These are phyloP conservation scores for Lasioglossum baleicum DNA, from an alignment of 1,140 invertebrate species.

Conservation along the genomic window DNA sequence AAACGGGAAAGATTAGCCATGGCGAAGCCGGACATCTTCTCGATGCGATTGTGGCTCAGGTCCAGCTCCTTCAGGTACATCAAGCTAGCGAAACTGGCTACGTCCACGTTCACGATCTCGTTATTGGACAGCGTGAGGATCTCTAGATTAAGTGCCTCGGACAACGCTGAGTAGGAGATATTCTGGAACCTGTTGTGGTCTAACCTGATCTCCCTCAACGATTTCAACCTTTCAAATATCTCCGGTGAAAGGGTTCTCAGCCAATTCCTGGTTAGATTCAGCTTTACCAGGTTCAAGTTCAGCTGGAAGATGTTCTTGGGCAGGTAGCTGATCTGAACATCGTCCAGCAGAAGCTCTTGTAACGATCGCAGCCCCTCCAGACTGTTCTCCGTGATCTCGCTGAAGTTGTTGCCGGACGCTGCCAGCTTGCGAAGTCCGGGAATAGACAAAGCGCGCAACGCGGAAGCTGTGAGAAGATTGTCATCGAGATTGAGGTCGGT, in stretches of 20 bases:
- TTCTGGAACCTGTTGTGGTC: conserved; percentile 86
- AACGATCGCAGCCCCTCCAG: conserved; percentile 88
- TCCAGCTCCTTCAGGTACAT: conserved; percentile 87
- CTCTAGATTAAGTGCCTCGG: conserved; percentile 87
- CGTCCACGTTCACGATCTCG: conserved; percentile 86
- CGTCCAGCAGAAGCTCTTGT: conserved; percentile 85
- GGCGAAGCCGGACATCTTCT: conserved; percentile 88
- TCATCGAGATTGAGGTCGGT: conserved; percentile 86
- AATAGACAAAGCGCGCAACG: conserved; percentile 85
- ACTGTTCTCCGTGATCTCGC: conserved; percentile 83
- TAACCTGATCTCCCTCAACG: conserved; percentile 87
- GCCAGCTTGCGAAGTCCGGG: conserved; percentile 86
- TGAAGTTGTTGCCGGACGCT: conserved; percentile 89
- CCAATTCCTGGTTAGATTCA: conserved; percentile 87
- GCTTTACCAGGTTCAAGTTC: conserved; percentile 86
- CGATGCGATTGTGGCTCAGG: conserved; percentile 87
- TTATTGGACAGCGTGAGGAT: conserved; percentile 87
- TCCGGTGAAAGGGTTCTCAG: conserved; percentile 84
- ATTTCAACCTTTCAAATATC: conserved; percentile 85
- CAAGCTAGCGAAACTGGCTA: conserved; percentile 87
- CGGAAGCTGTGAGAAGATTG: conserved; percentile 86
- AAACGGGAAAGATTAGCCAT: conserved; percentile 87
- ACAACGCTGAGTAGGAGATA: conserved; percentile 88
- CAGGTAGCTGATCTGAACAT: conserved; percentile 84
- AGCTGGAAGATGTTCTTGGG: conserved; percentile 86